phyloP scores from a whole-genome alignment of 1,140 invertebrate species.

The Anagrus nilaparvatae region DNA sequence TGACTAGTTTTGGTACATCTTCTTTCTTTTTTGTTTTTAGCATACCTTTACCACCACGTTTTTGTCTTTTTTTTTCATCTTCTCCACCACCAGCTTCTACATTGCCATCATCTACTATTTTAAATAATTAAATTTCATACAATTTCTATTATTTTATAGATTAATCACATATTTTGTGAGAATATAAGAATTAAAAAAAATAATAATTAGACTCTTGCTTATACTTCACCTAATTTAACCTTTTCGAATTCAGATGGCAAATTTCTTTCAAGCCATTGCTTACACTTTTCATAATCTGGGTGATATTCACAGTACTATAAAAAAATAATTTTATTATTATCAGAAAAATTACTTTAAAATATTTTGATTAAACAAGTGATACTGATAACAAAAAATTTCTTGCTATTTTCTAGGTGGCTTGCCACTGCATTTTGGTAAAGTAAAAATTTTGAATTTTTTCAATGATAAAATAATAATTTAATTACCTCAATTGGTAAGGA shows the following conservation, averaged over 20 bases:
- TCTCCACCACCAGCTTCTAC: conserved; percentile 59
- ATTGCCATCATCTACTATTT: conserved; percentile 40
- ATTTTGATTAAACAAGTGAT: not conserved
- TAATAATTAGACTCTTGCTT: conserved; percentile 25
- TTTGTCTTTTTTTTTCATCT: conserved; percentile 88
- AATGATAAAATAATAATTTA: conserved; percentile 6
- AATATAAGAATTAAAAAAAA: not conserved
- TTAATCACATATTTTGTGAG: conserved; percentile 7
- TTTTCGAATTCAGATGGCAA: conserved; percentile 88
- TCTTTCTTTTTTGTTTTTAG: conserved; percentile 66
- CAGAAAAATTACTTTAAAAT: not conserved
- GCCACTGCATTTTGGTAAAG: too few species aligned
- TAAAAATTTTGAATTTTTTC: conserved; percentile 6
- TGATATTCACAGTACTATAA: conserved; percentile 94
- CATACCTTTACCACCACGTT: conserved; percentile 69
- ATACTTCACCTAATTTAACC: conserved; percentile 65
- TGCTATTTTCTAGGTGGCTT: too few species aligned
- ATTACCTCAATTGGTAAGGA: conserved; percentile 79
- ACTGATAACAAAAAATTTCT: conserved; percentile 1
- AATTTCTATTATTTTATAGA: not conserved
- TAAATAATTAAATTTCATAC: conserved; percentile 1
- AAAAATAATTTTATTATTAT: conserved; percentile 18
- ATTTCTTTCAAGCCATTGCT: conserved; percentile 91
- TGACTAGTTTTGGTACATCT: conserved; percentile 66
- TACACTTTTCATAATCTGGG: conserved; percentile 95